phyloP scores from a whole-genome alignment of 1,140 invertebrate species.

The Eriocheir sinensis region DNA sequence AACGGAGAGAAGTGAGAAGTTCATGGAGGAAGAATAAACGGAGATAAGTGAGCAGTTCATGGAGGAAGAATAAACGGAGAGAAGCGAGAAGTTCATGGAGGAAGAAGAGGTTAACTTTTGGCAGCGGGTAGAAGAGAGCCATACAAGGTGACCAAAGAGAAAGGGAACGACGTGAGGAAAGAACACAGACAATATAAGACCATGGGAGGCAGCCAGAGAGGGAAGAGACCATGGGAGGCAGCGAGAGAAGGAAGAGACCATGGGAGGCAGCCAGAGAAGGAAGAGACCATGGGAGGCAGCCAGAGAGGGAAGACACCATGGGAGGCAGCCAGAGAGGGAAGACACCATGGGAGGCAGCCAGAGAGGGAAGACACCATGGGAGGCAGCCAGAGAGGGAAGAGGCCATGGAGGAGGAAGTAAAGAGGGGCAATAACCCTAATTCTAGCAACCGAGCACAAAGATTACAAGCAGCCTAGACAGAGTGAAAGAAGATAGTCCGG shows the following conservation, averaged over 20 bases:
- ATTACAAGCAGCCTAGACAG: slow-evolving; percentile 18
- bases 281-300: too few species aligned
- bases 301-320: too few species aligned
- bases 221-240: not conserved
- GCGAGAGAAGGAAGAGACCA: not conserved
- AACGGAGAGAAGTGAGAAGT: not conserved
- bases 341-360: too few species aligned
- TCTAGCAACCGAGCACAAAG: slow-evolving; percentile 7
- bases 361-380: too few species aligned
- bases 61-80: not conserved
- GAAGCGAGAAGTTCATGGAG: not conserved
- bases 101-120: not conserved
- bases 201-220: not conserved
- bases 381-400: too few species aligned
- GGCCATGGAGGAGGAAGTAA: too few species aligned
- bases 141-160: not conserved
- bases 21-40: not conserved
- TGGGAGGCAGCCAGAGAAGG: too few species aligned
- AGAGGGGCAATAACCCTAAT: too few species aligned
- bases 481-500: not conserved
- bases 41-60: not conserved
- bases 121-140: not conserved
- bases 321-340: too few species aligned
- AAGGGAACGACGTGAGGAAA: not conserved
- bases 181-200: not conserved